Evolutionary conservation across 1,140 invertebrate species (phyloP).

Genomic region (Cydia fagiglandana): DNA sequence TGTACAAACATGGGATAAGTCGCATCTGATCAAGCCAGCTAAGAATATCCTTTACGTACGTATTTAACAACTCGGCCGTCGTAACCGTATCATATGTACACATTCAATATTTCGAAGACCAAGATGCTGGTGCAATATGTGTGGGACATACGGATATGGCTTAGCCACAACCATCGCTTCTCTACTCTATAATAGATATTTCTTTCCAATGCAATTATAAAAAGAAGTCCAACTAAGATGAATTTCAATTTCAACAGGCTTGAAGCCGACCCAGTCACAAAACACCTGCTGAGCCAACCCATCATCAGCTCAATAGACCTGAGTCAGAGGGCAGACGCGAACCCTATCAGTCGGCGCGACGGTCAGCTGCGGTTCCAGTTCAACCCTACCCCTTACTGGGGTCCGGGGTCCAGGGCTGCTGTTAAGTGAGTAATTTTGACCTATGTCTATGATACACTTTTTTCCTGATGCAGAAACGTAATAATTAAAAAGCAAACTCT

Average conservation of each 20-base stretch:
- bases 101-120: no score
- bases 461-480: not conserved
- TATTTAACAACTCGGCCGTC: no score
- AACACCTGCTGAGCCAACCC: conserved; percentile 80
- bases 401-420: conserved; percentile 88
- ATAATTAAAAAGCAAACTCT: not conserved
- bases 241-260: conserved; percentile 64
- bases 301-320: conserved; percentile 80
- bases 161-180: no score
- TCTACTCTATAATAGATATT: no score
- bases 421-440: conserved; percentile 81
- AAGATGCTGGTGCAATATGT: no score
- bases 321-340: conserved; percentile 85
- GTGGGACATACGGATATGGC: no score
- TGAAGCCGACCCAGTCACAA: conserved; percentile 77
- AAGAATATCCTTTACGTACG: no score
- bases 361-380: conserved; percentile 90
- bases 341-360: conserved; percentile 88
- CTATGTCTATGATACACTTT: not conserved
- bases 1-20: no score
- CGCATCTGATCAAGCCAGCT: no score
- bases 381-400: conserved; percentile 94
- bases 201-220: no score
- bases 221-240: no score
- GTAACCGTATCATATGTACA: no score